phyloP scores from a whole-genome alignment of 2,113 vertebrate genomes.

The Pimephales promelas region DNA sequence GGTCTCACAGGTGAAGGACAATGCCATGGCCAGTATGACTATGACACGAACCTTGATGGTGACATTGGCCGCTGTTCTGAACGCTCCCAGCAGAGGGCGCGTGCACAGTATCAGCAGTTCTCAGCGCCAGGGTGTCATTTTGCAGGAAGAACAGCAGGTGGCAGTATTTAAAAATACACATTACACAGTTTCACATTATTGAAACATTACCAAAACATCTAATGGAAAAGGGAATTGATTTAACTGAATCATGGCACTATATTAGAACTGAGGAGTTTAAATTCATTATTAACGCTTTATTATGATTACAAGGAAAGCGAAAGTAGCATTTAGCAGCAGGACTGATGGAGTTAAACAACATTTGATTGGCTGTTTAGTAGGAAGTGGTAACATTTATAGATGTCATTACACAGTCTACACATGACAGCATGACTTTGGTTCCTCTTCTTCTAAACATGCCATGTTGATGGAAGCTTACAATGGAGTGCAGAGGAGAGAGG shows the following conservation, averaged over 20 bases:
- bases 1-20: neutral
- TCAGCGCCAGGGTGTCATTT: neutral
- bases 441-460: neutral
- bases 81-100: slow-evolving; percentile 32
- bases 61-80: slow-evolving; percentile 13
- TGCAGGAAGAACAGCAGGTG: slow-evolving; percentile 26
- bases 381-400: slow-evolving; percentile 15
- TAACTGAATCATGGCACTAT: neutral
- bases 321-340: neutral
- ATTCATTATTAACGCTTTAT: too few species aligned
- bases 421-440: slow-evolving; percentile 16
- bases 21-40: slow-evolving; percentile 37
- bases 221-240: neutral
- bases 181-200: neutral
- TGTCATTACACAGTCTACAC: neutral
- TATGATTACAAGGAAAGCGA: neutral
- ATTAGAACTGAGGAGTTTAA: neutral
- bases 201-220: neutral
- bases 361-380: slow-evolving; percentile 2
- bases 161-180: neutral
- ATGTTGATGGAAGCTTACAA: neutral
- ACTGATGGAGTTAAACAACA: neutral
- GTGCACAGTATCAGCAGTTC: neutral
- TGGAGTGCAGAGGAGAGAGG: neutral
- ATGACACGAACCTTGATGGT: slow-evolving; percentile 20